A percentile compares a stretch with the other conserved stretches of the same genome.
Evolutionary conservation across 2,797 vertebrate genomes (phyloP).

Genomic region (Hyperoplus lanceolatus): DNA sequence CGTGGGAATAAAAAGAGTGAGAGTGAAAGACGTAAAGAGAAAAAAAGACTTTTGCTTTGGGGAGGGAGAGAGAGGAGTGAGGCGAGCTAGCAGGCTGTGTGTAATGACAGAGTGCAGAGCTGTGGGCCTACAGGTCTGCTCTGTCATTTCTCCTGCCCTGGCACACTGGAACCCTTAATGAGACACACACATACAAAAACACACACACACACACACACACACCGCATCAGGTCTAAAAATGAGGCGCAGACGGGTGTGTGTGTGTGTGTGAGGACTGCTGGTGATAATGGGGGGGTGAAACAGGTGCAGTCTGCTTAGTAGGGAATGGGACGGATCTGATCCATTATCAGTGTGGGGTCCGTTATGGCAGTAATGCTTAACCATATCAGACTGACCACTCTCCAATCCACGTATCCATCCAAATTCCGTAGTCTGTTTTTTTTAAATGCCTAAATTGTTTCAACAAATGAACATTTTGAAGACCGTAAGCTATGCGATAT

Average conservation of each 20-base stretch:
- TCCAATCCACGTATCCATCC: too few relatives aligned
- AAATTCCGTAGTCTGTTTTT: too few relatives aligned
- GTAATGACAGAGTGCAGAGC: conserved; percentile 82
- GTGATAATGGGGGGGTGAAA: conserved; percentile 35
- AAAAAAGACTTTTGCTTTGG: conserved; percentile 18
- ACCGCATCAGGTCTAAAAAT: conserved; percentile 49
- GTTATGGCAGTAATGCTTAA: too few relatives aligned
- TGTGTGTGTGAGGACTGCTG: conserved; percentile 1
- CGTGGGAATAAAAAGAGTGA: conserved; percentile 69
- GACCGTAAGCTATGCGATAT: too few relatives aligned
- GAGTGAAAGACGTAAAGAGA: conserved; percentile 65
- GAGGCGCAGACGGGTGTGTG: conserved; percentile 58
- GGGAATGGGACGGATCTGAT: too few relatives aligned
- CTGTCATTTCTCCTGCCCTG: conserved; percentile 77
- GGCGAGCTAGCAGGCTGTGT: conserved; percentile 66
- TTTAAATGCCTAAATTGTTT: too few relatives aligned
- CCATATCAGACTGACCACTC: too few relatives aligned
- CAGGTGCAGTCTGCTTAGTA: conserved; percentile 57
- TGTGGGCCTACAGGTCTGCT: conserved; percentile 79
- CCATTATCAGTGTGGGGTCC: too few relatives aligned
- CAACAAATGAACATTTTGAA: too few relatives aligned
- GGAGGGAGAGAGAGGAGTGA: conserved; percentile 39
- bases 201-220: background rate
- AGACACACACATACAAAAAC: conserved; percentile 55
- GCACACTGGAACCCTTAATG: conserved; percentile 79